Base-by-base conservation (phyloP, 2,888 invertebrate species). In the Amphipyra tragopoginis region DNA sequence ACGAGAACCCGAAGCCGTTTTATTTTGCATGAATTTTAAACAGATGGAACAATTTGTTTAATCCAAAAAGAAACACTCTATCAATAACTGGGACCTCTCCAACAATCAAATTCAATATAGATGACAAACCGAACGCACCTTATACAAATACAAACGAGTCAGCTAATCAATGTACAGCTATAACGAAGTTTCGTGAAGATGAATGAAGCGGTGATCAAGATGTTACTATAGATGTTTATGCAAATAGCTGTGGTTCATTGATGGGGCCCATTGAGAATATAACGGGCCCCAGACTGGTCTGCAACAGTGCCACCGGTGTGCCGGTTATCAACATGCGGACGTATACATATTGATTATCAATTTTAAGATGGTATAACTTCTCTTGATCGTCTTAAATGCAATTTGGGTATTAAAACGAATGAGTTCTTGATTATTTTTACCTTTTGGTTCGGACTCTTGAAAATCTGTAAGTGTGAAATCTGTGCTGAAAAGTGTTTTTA, bases 161-260 rank as follows among this genome's bases (percentile, higher is more conserved):
- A 52, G 53, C 70, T 42, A 77, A 79, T 80, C 64, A 77, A 74
- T 65, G 63, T 67, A 74, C 72, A 65, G 74, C 69, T 75, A 72
- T 61, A 75, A 70, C 66, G 58, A 77, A 73, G 63, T 75, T 80
- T 78, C 64, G 73, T 70, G 60, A 38, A 69, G 75, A 75, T 79
- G 78, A 79, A 80, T 79, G 80, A 65, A 79, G 47, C 65, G 77
- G 81, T 73, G 66, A 75, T 74, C 72, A 77, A 79, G 63, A 69
- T 75, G 80, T 85, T 86, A 87, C 86, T 85, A 84, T 77, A 79
- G 64, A 80, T 81, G 86, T 83, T 84, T 88, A 88, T 89, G 89
- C 88, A 87, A 89, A 89, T 88, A 81, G 63, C 75, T 71, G 80
- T 54, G 77, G 81, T 82, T 80, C 89, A 89, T 89, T 89, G 86